phyloP scores from a whole-genome alignment of 2,113 vertebrate genomes.

The Uria aalge region DNA sequence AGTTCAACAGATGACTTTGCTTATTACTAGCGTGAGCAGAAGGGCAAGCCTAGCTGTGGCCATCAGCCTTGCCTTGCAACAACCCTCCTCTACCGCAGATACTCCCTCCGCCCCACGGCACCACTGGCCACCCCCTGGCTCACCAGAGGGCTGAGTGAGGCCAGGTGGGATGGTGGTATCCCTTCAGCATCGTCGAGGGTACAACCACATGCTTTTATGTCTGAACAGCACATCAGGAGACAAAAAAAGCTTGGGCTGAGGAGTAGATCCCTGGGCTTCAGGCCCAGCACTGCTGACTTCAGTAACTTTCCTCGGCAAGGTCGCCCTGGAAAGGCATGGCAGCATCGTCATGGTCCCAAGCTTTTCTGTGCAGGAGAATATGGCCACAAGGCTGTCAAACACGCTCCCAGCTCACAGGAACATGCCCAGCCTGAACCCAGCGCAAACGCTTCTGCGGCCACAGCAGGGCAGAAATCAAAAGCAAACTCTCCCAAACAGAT shows the following conservation, averaged over 20 bases:
- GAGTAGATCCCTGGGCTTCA: not conserved
- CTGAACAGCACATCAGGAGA: not conserved
- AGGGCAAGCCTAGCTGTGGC: fast-evolving
- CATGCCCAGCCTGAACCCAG: not conserved
- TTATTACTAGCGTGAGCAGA: not conserved
- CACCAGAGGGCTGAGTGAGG: not conserved
- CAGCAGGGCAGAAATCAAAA: not conserved
- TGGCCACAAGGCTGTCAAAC: not conserved
- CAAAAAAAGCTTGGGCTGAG: not conserved
- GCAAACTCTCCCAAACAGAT: not conserved
- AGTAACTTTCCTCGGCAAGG: not conserved
- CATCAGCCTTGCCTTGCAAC: not conserved
- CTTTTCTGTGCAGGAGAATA: not conserved
- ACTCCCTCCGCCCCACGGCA: not conserved
- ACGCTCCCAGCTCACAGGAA: not conserved
- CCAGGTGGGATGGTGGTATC: fast-evolving
- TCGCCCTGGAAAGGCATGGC: not conserved
- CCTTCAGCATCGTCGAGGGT: not conserved
- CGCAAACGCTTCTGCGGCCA: not conserved
- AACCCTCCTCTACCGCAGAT: no score
- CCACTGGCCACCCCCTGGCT: fast-evolving
- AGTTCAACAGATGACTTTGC: not conserved
- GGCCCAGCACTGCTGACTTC: not conserved
- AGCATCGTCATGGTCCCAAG: fast-evolving
- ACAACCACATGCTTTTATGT: fast-evolving